These are phyloP conservation scores for Drosophila sordidula DNA, from an alignment of 2,888 invertebrate genomes.

Conservation along the genomic window DNA sequence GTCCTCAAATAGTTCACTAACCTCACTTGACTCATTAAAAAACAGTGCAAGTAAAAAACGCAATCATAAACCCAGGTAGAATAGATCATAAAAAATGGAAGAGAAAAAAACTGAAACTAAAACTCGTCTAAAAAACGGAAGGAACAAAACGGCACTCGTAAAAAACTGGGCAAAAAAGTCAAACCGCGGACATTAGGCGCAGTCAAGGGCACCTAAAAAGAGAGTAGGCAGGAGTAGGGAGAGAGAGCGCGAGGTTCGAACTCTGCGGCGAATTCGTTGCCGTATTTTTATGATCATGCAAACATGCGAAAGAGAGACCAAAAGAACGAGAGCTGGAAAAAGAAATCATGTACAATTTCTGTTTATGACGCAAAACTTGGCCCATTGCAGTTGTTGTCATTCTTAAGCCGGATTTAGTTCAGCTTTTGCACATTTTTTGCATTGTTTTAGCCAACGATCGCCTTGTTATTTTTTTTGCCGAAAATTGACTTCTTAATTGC, in stretches of 20 bases:
- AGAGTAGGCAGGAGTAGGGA: not conserved
- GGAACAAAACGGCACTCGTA: conserved; percentile 43
- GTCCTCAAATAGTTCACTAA: conserved; percentile 43
- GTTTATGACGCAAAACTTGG: conserved; percentile 74
- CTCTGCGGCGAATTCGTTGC: conserved; percentile 64
- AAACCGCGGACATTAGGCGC: conserved; percentile 62
- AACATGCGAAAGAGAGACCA: conserved; percentile 27
- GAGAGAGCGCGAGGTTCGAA: not conserved
- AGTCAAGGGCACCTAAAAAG: conserved; percentile 50
- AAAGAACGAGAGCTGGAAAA: not conserved
- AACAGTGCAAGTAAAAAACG: conserved; percentile 30
- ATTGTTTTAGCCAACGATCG: conserved; percentile 52
- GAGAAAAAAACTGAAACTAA: not conserved
- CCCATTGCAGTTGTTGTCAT: conserved; percentile 40
- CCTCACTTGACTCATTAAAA: conserved; percentile 52
- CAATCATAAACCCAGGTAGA: conserved; percentile 53
- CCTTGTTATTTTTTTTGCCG: conserved; percentile 54
- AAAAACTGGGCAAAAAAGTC: conserved; percentile 72
- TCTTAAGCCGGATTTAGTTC: conserved; percentile 81
- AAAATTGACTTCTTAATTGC: conserved; percentile 82
- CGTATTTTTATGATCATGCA: conserved; percentile 25
- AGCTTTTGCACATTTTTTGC: conserved; percentile 73
- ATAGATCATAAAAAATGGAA: conserved; percentile 12
- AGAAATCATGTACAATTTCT: conserved; percentile 4
- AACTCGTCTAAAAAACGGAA: conserved; percentile 65